Evolutionary conservation across 2,113 vertebrate genomes (phyloP).

Genomic region (Pandion haliaetus): DNA sequence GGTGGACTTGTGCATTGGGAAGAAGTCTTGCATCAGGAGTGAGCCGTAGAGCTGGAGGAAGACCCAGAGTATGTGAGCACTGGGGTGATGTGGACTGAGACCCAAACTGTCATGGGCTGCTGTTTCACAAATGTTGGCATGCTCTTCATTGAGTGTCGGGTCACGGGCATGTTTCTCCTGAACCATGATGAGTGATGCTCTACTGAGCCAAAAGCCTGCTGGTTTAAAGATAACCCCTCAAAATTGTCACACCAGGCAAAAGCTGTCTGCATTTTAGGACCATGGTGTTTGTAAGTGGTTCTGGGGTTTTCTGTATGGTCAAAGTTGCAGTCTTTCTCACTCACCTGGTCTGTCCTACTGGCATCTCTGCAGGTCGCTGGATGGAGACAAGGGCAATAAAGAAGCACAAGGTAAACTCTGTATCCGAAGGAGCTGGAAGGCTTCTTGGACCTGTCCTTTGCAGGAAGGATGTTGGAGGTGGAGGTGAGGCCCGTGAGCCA

Average conservation of each 20-base stretch:
- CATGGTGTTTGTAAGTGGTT: neutral
- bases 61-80: neutral
- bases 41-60: neutral
- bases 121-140: neutral
- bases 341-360: neutral
- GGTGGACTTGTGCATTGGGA: neutral
- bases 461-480: neutral
- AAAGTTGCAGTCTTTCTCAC: neutral
- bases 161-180: neutral
- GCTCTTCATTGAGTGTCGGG: neutral
- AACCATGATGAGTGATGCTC: neutral
- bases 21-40: neutral
- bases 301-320: neutral
- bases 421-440: neutral
- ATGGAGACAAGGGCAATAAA: neutral
- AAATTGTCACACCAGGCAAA: neutral
- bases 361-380: too few species aligned
- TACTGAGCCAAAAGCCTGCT: neutral
- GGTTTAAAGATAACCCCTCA: neutral
- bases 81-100: neutral
- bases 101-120: neutral
- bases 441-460: neutral
- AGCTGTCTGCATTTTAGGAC: neutral
- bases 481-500: neutral
- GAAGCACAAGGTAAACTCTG: neutral